Conservation (phyloP, 1,140 invertebrate genomes). For the Physella acuta region DNA sequence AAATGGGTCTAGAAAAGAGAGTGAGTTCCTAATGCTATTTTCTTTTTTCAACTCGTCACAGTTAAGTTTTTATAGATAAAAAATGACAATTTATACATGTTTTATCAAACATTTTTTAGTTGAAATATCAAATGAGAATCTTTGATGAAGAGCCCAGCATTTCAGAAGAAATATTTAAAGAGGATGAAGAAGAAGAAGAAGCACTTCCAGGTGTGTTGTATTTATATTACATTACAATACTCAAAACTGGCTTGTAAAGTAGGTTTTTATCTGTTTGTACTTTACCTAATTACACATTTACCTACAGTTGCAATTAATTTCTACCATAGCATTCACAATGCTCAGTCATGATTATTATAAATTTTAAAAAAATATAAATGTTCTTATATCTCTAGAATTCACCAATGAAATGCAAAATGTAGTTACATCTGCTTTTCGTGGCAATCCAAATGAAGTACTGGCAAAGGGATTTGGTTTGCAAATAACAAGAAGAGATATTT, state of each 20-base stretch:
- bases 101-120: slow-evolving; percentile 25
- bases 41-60: neutral
- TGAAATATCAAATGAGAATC: slow-evolving; percentile 40
- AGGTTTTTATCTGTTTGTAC: too few relatives aligned
- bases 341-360: neutral
- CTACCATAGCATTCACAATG: too few relatives aligned
- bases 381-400: slow-evolving; percentile 50
- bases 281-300: too few relatives aligned
- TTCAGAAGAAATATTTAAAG: slow-evolving; percentile 35
- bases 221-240: too few relatives aligned
- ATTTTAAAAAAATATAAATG: neutral
- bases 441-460: slow-evolving; percentile 62
- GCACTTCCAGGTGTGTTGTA: slow-evolving; percentile 37
- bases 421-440: slow-evolving; percentile 56
- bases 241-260: too few relatives aligned
- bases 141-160: slow-evolving; percentile 39
- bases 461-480: slow-evolving; percentile 65
- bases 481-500: slow-evolving; percentile 73
- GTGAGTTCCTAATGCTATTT: slow-evolving; percentile 27
- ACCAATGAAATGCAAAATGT: slow-evolving; percentile 58
- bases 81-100: too few relatives aligned
- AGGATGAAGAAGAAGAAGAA: slow-evolving; percentile 38
- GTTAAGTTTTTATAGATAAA: too few relatives aligned
- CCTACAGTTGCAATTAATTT: too few relatives aligned
- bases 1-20: slow-evolving; percentile 31